Evolutionary conservation across 2,113 vertebrate species (phyloP).

Genomic region (Pionites leucogaster): DNA sequence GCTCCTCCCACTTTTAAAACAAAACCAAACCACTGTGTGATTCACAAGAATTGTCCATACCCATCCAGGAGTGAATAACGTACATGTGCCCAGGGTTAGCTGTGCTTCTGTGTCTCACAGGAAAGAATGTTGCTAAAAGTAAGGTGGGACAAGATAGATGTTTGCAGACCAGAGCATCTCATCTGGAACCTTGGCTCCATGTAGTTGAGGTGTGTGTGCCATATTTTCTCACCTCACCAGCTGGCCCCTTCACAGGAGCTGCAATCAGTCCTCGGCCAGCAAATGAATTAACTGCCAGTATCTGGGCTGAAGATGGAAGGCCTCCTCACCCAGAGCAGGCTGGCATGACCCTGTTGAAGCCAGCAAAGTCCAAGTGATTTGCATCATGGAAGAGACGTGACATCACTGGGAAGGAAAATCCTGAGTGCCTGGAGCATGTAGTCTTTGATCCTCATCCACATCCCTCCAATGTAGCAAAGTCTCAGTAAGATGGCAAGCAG

Average conservation of each 20-base stretch:
- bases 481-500: neutral
- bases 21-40: neutral
- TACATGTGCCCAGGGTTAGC: neutral
- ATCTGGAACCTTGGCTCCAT: neutral
- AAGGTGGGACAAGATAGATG: neutral
- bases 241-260: neutral
- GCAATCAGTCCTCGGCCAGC: neutral
- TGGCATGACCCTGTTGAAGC: neutral
- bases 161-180: neutral
- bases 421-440: rapidly evolving
- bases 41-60: neutral
- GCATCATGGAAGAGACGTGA: neutral
- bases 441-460: neutral
- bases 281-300: neutral
- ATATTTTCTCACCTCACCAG: neutral
- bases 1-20: neutral
- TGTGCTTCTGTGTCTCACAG: neutral
- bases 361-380: neutral
- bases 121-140: neutral
- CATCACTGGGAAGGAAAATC: neutral
- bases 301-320: neutral
- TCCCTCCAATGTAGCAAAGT: neutral
- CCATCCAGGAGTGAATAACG: neutral
- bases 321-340: neutral
- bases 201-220: neutral